These are phyloP conservation scores for Lophius americanus DNA, from an alignment of 2,797 vertebrate genomes.

Conservation along the genomic window DNA sequence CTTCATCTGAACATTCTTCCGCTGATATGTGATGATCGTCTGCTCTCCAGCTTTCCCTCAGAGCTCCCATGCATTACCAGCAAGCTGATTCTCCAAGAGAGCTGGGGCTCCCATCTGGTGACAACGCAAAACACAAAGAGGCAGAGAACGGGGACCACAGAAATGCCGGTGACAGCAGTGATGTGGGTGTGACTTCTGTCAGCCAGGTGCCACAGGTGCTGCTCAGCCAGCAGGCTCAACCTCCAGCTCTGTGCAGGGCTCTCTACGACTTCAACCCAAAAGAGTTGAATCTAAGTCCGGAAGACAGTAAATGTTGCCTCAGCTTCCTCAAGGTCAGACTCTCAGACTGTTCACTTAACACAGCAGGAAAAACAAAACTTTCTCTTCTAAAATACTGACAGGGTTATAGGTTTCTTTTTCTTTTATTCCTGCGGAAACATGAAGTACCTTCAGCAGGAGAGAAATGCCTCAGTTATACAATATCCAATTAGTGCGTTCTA, in stretches of 20 bases:
- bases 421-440: background rate
- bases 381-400: slow-evolving; percentile 6
- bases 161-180: slow-evolving; percentile 74
- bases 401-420: background rate
- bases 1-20: background rate
- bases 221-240: slow-evolving; percentile 69
- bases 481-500: no score
- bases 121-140: slow-evolving; percentile 80
- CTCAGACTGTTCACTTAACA: slow-evolving; percentile 26
- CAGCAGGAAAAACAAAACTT: slow-evolving; percentile 23
- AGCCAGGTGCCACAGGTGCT: slow-evolving; percentile 73
- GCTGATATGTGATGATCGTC: slow-evolving; percentile 9
- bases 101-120: slow-evolving; percentile 81
- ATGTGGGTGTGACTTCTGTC: slow-evolving; percentile 59
- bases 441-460: no score
- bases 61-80: slow-evolving; percentile 78
- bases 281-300: slow-evolving; percentile 72
- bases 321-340: slow-evolving; percentile 86
- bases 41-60: slow-evolving; percentile 80
- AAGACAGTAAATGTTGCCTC: slow-evolving; percentile 83
- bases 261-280: slow-evolving; percentile 86
- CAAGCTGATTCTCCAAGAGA: slow-evolving; percentile 81
- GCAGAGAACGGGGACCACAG: slow-evolving; percentile 87
- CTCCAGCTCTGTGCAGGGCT: slow-evolving; percentile 84
- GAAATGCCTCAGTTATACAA: no score